Conservation (phyloP, 2,888 invertebrate genomes). For the Drosophila subquinaria region DNA sequence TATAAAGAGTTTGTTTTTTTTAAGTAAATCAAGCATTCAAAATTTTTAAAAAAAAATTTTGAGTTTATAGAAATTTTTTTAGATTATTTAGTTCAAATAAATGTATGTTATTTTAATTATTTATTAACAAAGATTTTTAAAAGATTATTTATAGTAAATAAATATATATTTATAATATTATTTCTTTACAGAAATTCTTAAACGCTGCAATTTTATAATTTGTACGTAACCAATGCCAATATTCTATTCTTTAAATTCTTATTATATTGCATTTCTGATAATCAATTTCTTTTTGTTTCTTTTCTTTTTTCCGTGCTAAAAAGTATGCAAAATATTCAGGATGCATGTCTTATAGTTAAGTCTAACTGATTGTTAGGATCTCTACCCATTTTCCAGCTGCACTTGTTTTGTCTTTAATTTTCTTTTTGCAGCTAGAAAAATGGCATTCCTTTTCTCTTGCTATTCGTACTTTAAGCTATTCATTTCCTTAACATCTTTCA, state of each 20-base stretch:
- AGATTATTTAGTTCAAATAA: no score
- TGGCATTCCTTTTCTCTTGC: constrained; percentile 23
- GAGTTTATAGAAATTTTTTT: no score
- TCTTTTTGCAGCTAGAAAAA: constrained; percentile 9
- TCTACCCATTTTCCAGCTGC: constrained; percentile 30
- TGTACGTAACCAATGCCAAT: neutral
- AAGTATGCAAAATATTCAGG: constrained; percentile 11
- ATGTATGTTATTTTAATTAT: no score
- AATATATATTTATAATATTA: no score
- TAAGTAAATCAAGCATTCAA: neutral
- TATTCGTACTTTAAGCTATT: constrained; percentile 32
- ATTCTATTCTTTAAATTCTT: neutral
- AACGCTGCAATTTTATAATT: no score
- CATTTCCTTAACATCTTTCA: constrained; percentile 52
- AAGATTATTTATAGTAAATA: no score
- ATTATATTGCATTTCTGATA: neutral
- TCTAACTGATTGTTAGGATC: constrained; percentile 10
- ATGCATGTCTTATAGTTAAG: constrained; percentile 16
- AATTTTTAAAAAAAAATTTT: neutral
- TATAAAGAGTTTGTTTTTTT: neutral
- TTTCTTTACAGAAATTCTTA: no score
- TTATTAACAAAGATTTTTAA: no score
- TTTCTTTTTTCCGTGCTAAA: constrained; percentile 20
- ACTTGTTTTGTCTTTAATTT: constrained; percentile 55
- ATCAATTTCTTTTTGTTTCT: neutral